phyloP scores from a whole-genome alignment of 2,797 vertebrate genomes.

The Schizopygopsis malacanthus region DNA sequence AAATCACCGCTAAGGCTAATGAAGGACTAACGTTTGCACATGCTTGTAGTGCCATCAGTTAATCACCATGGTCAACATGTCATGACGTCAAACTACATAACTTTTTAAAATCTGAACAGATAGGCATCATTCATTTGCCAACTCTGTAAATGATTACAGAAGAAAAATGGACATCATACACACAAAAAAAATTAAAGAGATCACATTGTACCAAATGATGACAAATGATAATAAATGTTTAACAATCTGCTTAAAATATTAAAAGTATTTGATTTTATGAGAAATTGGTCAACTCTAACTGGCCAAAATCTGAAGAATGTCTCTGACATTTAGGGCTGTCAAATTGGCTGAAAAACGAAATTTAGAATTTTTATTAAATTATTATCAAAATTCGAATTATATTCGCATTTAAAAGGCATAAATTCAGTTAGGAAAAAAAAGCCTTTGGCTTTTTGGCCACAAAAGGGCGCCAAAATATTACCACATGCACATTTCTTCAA shows the following conservation, averaged over 20 bases:
- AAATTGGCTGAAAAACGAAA: too few relatives aligned
- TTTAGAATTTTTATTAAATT: too few relatives aligned
- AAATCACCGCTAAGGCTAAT: slow-evolving; percentile 19
- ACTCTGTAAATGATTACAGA: background rate
- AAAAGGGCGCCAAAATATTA: too few relatives aligned
- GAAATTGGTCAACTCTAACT: too few relatives aligned
- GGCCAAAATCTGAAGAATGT: too few relatives aligned
- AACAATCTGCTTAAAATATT: background rate
- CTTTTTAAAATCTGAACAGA: background rate
- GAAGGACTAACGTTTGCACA: background rate
- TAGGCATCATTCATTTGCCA: background rate
- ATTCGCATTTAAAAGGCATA: too few relatives aligned
- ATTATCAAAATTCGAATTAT: too few relatives aligned
- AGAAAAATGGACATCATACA: background rate
- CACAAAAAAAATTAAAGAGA: background rate
- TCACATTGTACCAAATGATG: background rate
- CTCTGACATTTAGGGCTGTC: too few relatives aligned
- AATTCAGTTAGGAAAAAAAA: too few relatives aligned
- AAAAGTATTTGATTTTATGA: background rate
- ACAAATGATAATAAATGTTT: background rate
- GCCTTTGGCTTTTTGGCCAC: too few relatives aligned
- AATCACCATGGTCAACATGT: background rate
- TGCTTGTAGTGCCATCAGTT: background rate
- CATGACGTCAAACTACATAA: background rate
- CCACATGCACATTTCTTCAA: too few relatives aligned